phyloP scores from a whole-genome alignment of 2,113 vertebrate species.

The Leucopsar rothschildi region DNA sequence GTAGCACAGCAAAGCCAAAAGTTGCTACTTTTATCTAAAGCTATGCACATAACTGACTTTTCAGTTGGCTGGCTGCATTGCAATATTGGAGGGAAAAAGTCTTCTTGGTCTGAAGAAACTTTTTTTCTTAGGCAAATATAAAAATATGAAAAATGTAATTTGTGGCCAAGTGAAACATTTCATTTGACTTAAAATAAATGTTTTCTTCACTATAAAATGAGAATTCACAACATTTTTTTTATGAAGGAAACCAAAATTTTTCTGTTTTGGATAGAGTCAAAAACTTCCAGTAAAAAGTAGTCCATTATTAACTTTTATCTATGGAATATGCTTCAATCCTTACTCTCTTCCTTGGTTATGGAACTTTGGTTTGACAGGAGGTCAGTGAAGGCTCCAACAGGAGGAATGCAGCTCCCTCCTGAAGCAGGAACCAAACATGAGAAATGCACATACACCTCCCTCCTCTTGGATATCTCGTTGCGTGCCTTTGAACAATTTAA shows the following conservation, averaged over 20 bases:
- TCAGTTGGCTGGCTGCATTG: neutral
- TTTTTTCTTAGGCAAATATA: neutral
- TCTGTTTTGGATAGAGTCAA: neutral
- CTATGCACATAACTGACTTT: neutral
- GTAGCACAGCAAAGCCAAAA: neutral
- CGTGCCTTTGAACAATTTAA: neutral
- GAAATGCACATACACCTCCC: neutral
- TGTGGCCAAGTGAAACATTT: slow-evolving; percentile 29
- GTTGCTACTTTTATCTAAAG: slow-evolving; percentile 48
- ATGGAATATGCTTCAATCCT: neutral
- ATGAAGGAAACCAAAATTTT: neutral
- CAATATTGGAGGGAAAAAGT: neutral
- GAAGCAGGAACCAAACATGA: neutral
- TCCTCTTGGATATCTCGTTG: neutral
- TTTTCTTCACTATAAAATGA: slow-evolving; percentile 13
- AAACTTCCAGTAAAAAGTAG: neutral
- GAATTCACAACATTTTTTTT: neutral
- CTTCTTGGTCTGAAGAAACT: neutral
- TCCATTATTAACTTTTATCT: neutral
- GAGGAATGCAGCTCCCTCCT: neutral
- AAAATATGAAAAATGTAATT: slow-evolving; percentile 1
- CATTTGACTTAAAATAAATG: neutral
- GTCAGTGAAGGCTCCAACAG: neutral
- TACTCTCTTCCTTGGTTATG: neutral
- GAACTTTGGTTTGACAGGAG: neutral